phyloP scores from a whole-genome alignment of 1,140 invertebrate species.

The Drosophila miranda region DNA sequence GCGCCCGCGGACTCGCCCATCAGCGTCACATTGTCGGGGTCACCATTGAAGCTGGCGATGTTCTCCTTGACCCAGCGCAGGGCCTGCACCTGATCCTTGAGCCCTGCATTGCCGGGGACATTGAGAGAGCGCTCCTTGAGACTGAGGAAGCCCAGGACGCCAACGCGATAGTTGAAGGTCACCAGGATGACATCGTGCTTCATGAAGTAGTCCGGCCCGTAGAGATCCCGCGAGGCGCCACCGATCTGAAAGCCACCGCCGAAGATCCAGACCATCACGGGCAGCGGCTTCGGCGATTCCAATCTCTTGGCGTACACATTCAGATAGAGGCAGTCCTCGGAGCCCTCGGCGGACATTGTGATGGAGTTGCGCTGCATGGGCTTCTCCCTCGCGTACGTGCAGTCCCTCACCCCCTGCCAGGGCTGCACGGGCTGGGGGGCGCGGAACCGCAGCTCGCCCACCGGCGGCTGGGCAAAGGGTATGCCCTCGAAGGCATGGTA shows the following conservation, averaged over 20 bases:
- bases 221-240: slow-evolving; percentile 77
- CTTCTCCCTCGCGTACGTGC: slow-evolving; percentile 45
- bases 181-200: slow-evolving; percentile 87
- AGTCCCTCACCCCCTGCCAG: slow-evolving; percentile 84
- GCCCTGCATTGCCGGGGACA: slow-evolving; percentile 76
- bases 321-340: slow-evolving; percentile 71
- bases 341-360: slow-evolving; percentile 41
- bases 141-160: slow-evolving; percentile 83
- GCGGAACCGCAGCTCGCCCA: slow-evolving; percentile 85
- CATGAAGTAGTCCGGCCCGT: slow-evolving; percentile 86
- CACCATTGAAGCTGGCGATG: slow-evolving; percentile 77
- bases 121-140: slow-evolving; percentile 69
- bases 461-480: slow-evolving; percentile 87
- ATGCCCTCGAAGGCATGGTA: slow-evolving; percentile 84
- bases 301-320: slow-evolving; percentile 69
- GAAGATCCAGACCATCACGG: slow-evolving; percentile 89
- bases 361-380: slow-evolving; percentile 60
- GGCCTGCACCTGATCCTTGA: slow-evolving; percentile 82
- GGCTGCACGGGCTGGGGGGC: slow-evolving; percentile 83
- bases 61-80: slow-evolving; percentile 81
- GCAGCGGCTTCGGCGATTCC: slow-evolving; percentile 67
- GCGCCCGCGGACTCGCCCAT: slow-evolving; percentile 80
- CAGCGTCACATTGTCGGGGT: slow-evolving; percentile 73
- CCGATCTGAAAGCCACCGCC: slow-evolving; percentile 87
- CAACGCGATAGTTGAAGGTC: slow-evolving; percentile 88